phyloP scores from a whole-genome alignment of 1,140 invertebrate species.

The Listronotus bonariensis region DNA sequence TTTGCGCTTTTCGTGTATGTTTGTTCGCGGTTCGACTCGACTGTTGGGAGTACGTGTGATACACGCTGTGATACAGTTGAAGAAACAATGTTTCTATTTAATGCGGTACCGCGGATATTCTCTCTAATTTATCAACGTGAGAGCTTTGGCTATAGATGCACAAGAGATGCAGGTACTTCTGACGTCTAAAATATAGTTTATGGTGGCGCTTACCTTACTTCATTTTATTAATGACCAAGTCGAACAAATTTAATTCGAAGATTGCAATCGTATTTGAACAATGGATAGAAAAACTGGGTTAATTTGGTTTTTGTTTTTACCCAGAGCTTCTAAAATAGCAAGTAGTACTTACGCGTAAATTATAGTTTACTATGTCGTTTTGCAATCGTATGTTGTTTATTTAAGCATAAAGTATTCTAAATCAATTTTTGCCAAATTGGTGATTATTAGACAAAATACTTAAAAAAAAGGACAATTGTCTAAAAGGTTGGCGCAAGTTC shows the following conservation, averaged over 20 bases:
- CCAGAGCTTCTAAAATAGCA: constrained; percentile 13
- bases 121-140: constrained; percentile 26
- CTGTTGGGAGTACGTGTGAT: constrained; percentile 7
- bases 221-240: too few relatives aligned
- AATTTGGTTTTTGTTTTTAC: too few relatives aligned
- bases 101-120: constrained; percentile 22
- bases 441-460: too few relatives aligned
- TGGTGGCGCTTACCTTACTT: constrained; percentile 3
- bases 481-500: too few relatives aligned
- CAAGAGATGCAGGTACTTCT: constrained; percentile 17
- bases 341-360: constrained; percentile 6
- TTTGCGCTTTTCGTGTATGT: background rate
- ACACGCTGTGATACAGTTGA: constrained; percentile 19
- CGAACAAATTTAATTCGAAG: too few relatives aligned
- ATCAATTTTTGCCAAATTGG: too few relatives aligned
- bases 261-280: too few relatives aligned
- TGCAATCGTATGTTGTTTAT: too few relatives aligned
- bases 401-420: too few relatives aligned
- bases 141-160: constrained; percentile 12
- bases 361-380: constrained; percentile 9
- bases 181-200: constrained; percentile 11
- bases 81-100: constrained; percentile 23
- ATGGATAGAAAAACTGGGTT: too few relatives aligned
- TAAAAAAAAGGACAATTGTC: too few relatives aligned
- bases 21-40: constrained; percentile 2